Evolutionary conservation across 2,797 vertebrate genomes (phyloP).

Genomic region (Sebastes variabilis): DNA sequence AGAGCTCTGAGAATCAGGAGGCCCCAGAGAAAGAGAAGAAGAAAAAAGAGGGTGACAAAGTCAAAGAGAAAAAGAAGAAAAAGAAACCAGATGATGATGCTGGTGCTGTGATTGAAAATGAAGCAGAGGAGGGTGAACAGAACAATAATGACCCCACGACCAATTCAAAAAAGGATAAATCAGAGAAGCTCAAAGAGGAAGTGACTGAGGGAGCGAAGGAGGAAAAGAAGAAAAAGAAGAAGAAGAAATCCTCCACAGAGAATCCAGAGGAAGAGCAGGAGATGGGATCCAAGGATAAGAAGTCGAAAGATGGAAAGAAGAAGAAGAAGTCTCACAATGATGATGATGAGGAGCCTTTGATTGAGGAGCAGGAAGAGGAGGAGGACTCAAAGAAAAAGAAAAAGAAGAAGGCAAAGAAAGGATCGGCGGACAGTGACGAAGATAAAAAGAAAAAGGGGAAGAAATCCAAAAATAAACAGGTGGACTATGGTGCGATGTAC

Average conservation of each 20-base stretch:
- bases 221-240: slow-evolving; percentile 73
- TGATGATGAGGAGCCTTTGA: slow-evolving; percentile 70
- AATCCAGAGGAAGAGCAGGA: slow-evolving; percentile 55
- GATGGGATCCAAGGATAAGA: slow-evolving; percentile 79
- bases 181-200: slow-evolving; percentile 66
- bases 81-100: slow-evolving; percentile 61
- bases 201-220: slow-evolving; percentile 63
- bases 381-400: slow-evolving; percentile 80
- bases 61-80: slow-evolving; percentile 75
- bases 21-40: slow-evolving; percentile 46
- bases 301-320: slow-evolving; percentile 84
- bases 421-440: slow-evolving; percentile 79
- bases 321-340: slow-evolving; percentile 76
- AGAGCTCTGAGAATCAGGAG: slow-evolving; percentile 36
- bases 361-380: slow-evolving; percentile 81
- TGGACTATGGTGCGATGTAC: slow-evolving; percentile 89
- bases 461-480: slow-evolving; percentile 85
- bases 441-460: slow-evolving; percentile 83
- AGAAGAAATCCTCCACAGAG: slow-evolving; percentile 70
- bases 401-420: slow-evolving; percentile 83
- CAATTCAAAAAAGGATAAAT: slow-evolving; percentile 73
- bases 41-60: slow-evolving; percentile 51
- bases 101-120: slow-evolving; percentile 53
- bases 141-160: slow-evolving; percentile 83
- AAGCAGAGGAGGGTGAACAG: slow-evolving; percentile 64